These are phyloP conservation scores for Pteronura brasiliensis DNA, from an alignment of 2,113 vertebrate genomes.

Conservation along the genomic window DNA sequence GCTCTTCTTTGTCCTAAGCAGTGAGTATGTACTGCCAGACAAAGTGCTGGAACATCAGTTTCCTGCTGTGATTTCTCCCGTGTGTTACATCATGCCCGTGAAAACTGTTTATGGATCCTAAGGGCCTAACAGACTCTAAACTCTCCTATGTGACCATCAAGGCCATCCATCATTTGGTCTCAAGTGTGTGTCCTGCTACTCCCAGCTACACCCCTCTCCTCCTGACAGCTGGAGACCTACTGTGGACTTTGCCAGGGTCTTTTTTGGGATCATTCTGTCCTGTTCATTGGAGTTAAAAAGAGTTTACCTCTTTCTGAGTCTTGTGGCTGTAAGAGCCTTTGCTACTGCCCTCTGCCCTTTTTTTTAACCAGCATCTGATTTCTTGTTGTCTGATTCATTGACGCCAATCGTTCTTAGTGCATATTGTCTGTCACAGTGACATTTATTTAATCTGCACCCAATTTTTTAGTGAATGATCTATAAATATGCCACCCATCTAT, in stretches of 20 bases:
- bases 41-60: not conserved
- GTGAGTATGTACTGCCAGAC: not conserved
- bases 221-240: not conserved
- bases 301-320: not conserved
- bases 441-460: slow-evolving; percentile 40
- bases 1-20: not conserved
- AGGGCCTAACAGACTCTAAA: not conserved
- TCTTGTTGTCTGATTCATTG: not conserved
- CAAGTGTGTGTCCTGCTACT: not conserved
- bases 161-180: not conserved
- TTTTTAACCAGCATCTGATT: not conserved
- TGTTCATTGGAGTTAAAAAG: not conserved
- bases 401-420: not conserved
- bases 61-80: not conserved
- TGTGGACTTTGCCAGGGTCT: not conserved
- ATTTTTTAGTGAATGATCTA: not conserved
- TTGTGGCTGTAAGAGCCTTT: not conserved
- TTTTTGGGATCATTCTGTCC: not conserved
- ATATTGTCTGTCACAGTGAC: not conserved
- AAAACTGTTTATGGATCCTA: not conserved
- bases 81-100: not conserved
- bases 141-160: not conserved
- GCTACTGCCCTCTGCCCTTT: not conserved
- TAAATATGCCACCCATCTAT: not conserved
- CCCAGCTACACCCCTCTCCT: not conserved